Percentiles rank a stretch among this genome's conserved stretches.
Conservation (phyloP, 1,140 invertebrate genomes). For the Saccostrea cuccullata region DNA sequence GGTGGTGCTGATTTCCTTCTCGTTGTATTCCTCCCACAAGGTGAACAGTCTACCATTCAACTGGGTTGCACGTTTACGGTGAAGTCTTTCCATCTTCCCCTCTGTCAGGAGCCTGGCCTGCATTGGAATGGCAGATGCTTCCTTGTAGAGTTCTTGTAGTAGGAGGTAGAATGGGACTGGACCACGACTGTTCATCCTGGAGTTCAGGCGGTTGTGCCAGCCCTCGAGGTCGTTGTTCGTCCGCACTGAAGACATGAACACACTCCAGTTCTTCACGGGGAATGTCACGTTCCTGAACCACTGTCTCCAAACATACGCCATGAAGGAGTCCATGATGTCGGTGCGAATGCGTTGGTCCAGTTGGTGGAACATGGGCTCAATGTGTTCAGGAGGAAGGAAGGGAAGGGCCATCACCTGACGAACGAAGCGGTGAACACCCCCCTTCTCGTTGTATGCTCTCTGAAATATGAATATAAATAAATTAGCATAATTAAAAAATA, state of each 20-base stretch:
- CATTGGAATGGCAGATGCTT: constrained; percentile 7
- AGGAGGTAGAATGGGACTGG: constrained; percentile 2
- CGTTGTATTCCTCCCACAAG: neutral
- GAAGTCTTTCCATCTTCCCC: neutral
- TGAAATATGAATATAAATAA: neutral
- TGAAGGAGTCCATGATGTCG: neutral
- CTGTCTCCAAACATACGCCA: constrained; percentile 31
- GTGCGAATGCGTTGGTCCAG: neutral
- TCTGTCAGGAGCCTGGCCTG: neutral
- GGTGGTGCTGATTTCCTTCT: neutral
- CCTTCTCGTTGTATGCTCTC: constrained; percentile 37
- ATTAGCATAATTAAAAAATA: neutral
- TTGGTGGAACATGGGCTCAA: neutral
- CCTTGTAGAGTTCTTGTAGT: neutral
- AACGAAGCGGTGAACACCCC: neutral
- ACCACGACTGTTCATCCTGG: neutral
- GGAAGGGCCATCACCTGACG: constrained; percentile 35
- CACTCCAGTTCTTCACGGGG: neutral
- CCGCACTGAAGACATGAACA: constrained; percentile 22
- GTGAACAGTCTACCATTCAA: neutral
- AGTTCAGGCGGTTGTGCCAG: constrained; percentile 35
- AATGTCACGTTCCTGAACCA: constrained; percentile 31
- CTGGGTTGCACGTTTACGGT: neutral
- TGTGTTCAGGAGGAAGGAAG: constrained; percentile 40
- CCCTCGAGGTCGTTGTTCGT: constrained; percentile 45